Conservation (phyloP, 1,140 invertebrate genomes). For the Ceratina japonica region DNA sequence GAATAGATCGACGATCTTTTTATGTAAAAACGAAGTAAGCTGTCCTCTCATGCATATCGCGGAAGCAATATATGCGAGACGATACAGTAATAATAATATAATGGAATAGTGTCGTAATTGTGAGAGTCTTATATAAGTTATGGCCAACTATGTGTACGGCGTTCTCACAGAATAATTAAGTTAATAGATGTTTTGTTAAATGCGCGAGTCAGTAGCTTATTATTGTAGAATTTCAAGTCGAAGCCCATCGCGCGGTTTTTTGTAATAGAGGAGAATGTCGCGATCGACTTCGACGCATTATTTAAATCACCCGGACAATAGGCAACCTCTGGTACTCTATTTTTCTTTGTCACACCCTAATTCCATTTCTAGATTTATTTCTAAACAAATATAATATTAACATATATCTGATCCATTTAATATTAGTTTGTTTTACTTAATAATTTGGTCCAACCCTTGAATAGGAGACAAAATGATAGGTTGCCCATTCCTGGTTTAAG, state of each 20-base stretch:
- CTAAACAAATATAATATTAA: neutral
- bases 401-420: neutral
- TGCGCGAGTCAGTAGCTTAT: neutral
- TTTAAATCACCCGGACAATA: no score
- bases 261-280: no score
- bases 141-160: neutral
- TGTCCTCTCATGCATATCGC: constrained; percentile 20
- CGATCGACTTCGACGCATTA: neutral
- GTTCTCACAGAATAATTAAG: neutral
- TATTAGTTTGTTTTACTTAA: no score
- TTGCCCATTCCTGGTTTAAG: no score
- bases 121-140: neutral
- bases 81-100: neutral
- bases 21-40: neutral
- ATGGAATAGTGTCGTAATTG: neutral
- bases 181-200: neutral
- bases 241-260: neutral
- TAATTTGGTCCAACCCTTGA: no score
- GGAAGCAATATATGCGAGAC: constrained; percentile 10
- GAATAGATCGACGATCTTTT: neutral
- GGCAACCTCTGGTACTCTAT: no score
- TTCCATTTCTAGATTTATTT: no score
- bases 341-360: no score
- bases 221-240: neutral
- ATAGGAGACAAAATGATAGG: no score